phyloP scores from a whole-genome alignment of 2,797 vertebrate genomes.

The Dendrocincla tyrannina region DNA sequence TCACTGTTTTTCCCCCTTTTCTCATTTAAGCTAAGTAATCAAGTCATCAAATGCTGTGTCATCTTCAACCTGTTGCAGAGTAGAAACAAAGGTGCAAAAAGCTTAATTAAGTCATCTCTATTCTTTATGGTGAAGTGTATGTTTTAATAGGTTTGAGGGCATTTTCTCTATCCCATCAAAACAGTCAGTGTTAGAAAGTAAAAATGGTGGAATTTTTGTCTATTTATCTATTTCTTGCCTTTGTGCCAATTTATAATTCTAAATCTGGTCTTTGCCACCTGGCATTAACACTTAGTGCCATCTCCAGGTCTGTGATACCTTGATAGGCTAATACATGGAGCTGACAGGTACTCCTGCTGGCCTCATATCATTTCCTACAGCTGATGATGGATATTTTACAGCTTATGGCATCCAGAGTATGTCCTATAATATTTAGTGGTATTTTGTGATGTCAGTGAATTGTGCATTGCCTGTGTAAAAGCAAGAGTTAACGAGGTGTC shows the following conservation, averaged over 20 bases:
- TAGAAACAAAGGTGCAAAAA: neutral
- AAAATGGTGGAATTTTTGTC: neutral
- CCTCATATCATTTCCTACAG: neutral
- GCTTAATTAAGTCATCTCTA: neutral
- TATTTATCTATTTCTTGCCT: neutral
- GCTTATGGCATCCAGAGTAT: neutral
- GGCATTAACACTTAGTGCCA: neutral
- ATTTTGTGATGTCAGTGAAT: neutral
- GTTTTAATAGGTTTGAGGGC: neutral
- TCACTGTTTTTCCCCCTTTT: neutral
- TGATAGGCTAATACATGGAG: too few species aligned
- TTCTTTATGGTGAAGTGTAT: neutral
- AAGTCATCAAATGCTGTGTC: neutral
- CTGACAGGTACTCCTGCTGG: neutral
- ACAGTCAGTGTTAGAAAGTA: neutral
- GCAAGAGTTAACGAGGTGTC: neutral
- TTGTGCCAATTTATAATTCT: neutral
- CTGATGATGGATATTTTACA: neutral
- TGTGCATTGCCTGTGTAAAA: neutral
- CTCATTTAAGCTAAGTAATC: neutral
- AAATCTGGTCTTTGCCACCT: neutral
- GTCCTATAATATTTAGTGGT: neutral
- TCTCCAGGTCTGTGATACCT: neutral
- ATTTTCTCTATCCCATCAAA: neutral
- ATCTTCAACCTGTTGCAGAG: neutral